Evolutionary conservation across 2,113 vertebrate genomes (phyloP).

Genomic region (Otocyon megalotis): DNA sequence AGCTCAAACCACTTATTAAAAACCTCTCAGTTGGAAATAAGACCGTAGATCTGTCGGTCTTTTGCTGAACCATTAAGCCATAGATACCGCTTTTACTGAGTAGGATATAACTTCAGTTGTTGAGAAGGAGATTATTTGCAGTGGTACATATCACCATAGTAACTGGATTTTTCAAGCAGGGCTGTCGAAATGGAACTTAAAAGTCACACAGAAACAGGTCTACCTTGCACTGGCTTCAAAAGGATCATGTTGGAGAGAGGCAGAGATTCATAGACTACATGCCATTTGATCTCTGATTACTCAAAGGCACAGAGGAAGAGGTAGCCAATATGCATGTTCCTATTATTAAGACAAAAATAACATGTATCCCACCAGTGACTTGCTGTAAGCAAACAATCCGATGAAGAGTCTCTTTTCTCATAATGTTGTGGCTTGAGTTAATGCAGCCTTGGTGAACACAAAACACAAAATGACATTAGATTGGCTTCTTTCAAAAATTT

Average conservation of each 20-base stretch:
- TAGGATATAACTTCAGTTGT: conserved; percentile 57
- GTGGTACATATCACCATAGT: conserved; percentile 71
- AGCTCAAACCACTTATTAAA: conserved; percentile 70
- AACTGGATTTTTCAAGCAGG: conserved; percentile 75
- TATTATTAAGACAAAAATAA: neutral
- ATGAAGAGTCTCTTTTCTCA: neutral
- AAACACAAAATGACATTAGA: neutral
- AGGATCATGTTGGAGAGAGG: neutral
- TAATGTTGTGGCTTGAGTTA: neutral
- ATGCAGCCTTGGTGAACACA: neutral
- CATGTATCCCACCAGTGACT: neutral
- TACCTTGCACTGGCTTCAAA: conserved; percentile 64
- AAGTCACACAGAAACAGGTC: conserved; percentile 58
- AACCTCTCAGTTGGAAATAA: conserved; percentile 73
- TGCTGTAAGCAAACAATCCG: neutral
- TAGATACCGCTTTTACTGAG: conserved; percentile 59
- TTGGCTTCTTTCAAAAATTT: neutral
- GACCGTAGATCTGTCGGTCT: conserved; percentile 58
- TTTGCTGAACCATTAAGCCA: conserved; percentile 71
- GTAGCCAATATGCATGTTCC: neutral
- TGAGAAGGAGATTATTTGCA: conserved; percentile 57
- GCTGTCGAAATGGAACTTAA: conserved; percentile 69
- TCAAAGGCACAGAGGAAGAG: neutral
- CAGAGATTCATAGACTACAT: conserved; percentile 11
- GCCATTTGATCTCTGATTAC: conserved; percentile 55